phyloP scores from a whole-genome alignment of 2,888 invertebrate genomes.

The Holacanthella duospinosa region DNA sequence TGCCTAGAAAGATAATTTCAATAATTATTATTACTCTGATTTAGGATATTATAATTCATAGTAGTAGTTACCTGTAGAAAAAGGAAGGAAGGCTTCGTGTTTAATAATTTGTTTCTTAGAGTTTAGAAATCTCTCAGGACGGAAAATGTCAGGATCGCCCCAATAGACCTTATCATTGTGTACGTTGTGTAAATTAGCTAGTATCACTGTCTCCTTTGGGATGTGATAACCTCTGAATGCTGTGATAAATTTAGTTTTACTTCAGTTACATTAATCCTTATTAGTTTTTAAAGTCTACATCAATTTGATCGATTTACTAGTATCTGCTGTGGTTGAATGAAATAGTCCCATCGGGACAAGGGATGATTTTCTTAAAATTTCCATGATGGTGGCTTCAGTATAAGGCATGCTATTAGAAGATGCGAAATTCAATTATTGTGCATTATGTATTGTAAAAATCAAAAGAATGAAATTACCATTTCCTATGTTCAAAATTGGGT shows the following conservation, averaged over 20 bases:
- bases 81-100: constrained; percentile 32
- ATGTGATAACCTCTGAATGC: constrained; percentile 32
- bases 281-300: not conserved
- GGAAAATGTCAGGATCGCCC: constrained; percentile 34
- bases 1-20: constrained; percentile 15
- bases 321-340: constrained; percentile 27
- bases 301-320: constrained; percentile 19
- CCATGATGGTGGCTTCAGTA: constrained; percentile 36
- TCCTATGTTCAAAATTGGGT: constrained; percentile 24
- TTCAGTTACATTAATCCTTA: no score
- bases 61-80: constrained; percentile 28
- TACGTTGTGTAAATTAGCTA: constrained; percentile 33
- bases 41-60: not conserved
- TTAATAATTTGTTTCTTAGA: constrained; percentile 18
- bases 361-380: constrained; percentile 33
- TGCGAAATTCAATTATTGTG: no score
- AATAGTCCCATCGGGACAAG: constrained; percentile 35
- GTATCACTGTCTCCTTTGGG: constrained; percentile 33
- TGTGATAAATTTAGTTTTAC: no score
- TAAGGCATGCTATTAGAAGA: constrained; percentile 37
- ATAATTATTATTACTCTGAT: not conserved
- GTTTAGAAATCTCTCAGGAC: constrained; percentile 30
- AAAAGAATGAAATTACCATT: constrained; percentile 18
- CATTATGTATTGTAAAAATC: not conserved
- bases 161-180: constrained; percentile 28